Evolutionary conservation across 2,888 invertebrate genomes (phyloP), one percentile per base, ranked within the genome.

Genomic region (Leptopterna dolabrata): DNA sequence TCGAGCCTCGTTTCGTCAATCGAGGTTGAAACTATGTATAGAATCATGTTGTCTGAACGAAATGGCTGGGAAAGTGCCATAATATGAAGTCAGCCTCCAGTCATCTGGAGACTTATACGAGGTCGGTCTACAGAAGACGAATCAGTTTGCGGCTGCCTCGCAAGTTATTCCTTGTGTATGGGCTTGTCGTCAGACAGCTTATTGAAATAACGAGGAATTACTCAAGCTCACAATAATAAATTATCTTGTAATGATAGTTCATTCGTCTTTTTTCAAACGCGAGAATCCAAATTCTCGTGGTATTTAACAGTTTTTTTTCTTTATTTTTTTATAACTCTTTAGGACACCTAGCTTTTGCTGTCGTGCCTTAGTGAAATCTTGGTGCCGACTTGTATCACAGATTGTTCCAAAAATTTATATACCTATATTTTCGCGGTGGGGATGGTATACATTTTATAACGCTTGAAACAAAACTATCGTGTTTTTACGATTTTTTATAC

Each of bases 351-450:
- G 63, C 63, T 63, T 63, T 63, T 63, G 63, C 63, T 63, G 63
- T 63, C 63, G 63, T 63, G 63, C 63, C 63, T 63, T 63, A 24
- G 63, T 63, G 27, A 63, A 63, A 63, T 63, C 63, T 24, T 24
- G 51, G 63, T 63, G 63, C 63, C 63, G 63, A 63, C 63, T 63
- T 63, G 63, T 63, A 63, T 63, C 63, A 27, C 63, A 51, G n/a
- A 27, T 63, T 63, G 63, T 63, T 63, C 51, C 63, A 63, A 63
- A 63, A 63, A 24, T 63, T 63, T 24, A 63, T 27, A 63, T 63
- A 47, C 47, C 16, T 63, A 63, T 63, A 63, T 63, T 24, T 63
- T 63, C 19, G 19, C 63, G 63, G 36, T 19, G 63, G 63, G 0
- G 51, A n/a, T n/a, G 16, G 51, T 51, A 63, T 24, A 63, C 19